Base-by-base conservation (phyloP, 2,113 vertebrate genomes). In the Sinocyclocheilus anophthalmus region DNA sequence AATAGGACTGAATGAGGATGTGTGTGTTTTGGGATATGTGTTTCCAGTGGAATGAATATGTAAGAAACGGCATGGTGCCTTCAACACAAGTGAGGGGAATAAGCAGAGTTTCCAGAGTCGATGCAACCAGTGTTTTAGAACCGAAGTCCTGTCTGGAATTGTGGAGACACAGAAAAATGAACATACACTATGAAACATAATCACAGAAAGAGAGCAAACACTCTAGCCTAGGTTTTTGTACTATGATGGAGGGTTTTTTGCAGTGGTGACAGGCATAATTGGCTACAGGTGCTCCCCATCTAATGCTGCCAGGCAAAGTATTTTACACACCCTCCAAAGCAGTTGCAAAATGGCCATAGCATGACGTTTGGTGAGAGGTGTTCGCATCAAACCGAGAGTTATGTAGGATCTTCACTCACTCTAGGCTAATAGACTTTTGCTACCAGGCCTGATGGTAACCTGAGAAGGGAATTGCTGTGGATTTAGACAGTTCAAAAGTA, bases 261-360 rank as follows among this genome's bases (percentile, higher is more conserved):
- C 39, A 33, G 59, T 50, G 80, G 42, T 69, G 42, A 50, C 61
- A 50, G 61, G 45, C 4, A 5, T 69, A 82, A 82, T 69, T 82
- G 61, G 9, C 61, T 67, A 69, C 61, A 82, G 80, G 80, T 82
- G 80, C 24, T 9, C 24, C 80, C 22, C 16, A 48, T 82, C 61
- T 30, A 37, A 81, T 18, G 39, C n/a, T 50, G 80, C 24, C 14
- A 69, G 42, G 55, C 77, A n/a, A 59, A 50, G 39, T 50, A 26
- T n/a, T 81, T 67, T 48, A n/a, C 79, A 65, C 61, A 18, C 20
- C n/a, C 13, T 61, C 6, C 14, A 59, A 61, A 79, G 18, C 9
- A 45, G 9, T 81, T 55, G 18, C 76, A 55, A 57, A 79, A 61
- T 57, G 55, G 22, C 33, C 77, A 80, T 39, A 42, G 6, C 30